Conservation (phyloP, 2,113 vertebrate genomes). For the Toxotes jaculatrix region DNA sequence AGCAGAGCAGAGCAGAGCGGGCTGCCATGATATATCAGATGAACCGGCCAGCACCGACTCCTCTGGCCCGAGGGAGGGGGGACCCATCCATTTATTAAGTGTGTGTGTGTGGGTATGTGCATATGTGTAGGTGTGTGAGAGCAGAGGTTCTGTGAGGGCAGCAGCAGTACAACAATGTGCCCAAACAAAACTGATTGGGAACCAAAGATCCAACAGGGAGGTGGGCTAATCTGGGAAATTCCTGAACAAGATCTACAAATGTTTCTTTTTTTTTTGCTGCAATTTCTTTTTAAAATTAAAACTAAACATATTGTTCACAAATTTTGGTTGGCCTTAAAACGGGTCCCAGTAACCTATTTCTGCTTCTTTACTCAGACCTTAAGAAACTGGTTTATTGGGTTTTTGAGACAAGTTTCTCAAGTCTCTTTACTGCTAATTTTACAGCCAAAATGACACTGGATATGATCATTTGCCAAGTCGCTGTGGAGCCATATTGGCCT, state of each 20-base stretch:
- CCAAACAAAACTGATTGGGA: constrained; percentile 61
- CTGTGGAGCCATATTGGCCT: constrained; percentile 78
- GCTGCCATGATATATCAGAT: constrained; percentile 77
- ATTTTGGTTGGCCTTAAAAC: constrained; percentile 31
- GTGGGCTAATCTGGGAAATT: constrained; percentile 64
- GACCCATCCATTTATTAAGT: constrained; percentile 84
- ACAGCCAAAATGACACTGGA: constrained; percentile 70
- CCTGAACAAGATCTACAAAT: constrained; percentile 47
- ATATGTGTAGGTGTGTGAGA: constrained; percentile 34
- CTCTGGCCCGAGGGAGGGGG: constrained; percentile 79
- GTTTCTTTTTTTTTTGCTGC: background rate
- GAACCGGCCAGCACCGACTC: constrained; percentile 71
- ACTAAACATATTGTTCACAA: background rate
- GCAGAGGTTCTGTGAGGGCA: constrained; percentile 47
- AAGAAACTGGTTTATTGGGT: constrained; percentile 60
- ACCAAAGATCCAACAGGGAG: constrained; percentile 56
- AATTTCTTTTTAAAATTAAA: background rate
- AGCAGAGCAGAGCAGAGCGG: constrained; percentile 77
- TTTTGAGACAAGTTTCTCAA: constrained; percentile 61
- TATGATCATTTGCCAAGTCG: constrained; percentile 77
- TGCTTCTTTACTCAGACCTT: constrained; percentile 46
- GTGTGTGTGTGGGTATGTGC: constrained; percentile 47
- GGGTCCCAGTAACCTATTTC: background rate
- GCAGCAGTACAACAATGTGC: constrained; percentile 57
- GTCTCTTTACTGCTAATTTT: constrained; percentile 75